Percentiles rank a stretch among this genome's conserved stretches.
These are phyloP conservation scores for Epinotia ramella DNA, from an alignment of 2,888 invertebrate genomes.

Conservation along the genomic window DNA sequence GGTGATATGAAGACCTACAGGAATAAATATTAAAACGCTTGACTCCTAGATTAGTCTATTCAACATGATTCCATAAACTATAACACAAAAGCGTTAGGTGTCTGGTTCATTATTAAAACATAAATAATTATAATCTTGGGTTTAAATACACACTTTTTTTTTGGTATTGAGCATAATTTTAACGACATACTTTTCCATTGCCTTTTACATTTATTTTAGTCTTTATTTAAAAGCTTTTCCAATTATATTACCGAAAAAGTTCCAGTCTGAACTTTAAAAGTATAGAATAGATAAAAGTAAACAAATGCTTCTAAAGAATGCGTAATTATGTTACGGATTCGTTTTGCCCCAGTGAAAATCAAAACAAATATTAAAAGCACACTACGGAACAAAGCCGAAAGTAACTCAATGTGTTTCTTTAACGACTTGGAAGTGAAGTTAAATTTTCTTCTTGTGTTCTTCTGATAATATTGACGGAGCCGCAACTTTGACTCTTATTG, in stretches of 20 bases:
- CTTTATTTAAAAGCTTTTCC: conserved; percentile 7
- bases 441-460: conserved; percentile 23
- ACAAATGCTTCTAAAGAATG: neutral
- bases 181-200: neutral
- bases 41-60: too few relatives aligned
- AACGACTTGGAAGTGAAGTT: conserved; percentile 20
- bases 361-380: conserved; percentile 23
- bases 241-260: conserved; percentile 11
- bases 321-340: conserved; percentile 12
- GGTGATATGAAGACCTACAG: too few relatives aligned
- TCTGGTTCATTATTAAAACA: too few relatives aligned
- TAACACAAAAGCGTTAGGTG: too few relatives aligned
- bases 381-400: neutral
- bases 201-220: conserved; percentile 5
- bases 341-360: neutral
- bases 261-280: neutral
- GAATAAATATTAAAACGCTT: too few relatives aligned
- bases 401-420: conserved; percentile 20
- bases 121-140: too few relatives aligned
- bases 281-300: neutral
- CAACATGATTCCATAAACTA: too few relatives aligned
- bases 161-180: too few relatives aligned
- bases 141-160: too few relatives aligned
- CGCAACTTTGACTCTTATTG: conserved; percentile 15
- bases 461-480: conserved; percentile 19